Evolutionary conservation across 2,797 vertebrate species (phyloP).

Genomic region (Calcarius lapponicus): DNA sequence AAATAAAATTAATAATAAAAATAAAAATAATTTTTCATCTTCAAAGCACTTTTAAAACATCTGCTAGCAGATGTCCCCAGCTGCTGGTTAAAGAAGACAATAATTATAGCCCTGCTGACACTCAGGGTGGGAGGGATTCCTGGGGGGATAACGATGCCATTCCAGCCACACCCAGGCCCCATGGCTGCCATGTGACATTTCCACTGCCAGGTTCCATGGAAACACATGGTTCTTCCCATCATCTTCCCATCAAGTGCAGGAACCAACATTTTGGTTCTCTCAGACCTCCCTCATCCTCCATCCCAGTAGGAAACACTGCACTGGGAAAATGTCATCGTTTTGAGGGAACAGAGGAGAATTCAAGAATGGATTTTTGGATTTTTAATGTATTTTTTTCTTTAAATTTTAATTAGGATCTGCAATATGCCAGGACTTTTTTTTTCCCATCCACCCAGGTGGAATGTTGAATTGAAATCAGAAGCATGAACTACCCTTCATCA

Average conservation of each 20-base stretch:
- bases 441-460: background rate
- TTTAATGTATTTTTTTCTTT: background rate
- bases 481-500: background rate
- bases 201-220: background rate
- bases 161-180: background rate
- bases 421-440: background rate
- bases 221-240: accelerated
- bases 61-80: background rate
- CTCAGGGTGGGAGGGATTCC: background rate
- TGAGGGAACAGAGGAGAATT: background rate
- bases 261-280: background rate
- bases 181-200: background rate
- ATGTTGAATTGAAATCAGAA: background rate
- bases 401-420: background rate
- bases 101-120: background rate
- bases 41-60: background rate
- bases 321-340: too few species aligned
- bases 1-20: background rate
- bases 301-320: accelerated
- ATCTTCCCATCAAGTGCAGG: background rate
- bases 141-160: background rate
- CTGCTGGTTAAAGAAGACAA: background rate
- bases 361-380: accelerated
- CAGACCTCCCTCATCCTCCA: background rate
- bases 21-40: background rate